These are phyloP conservation scores for Rutpela maculata DNA, from an alignment of 2,888 invertebrate species.

Conservation along the genomic window DNA sequence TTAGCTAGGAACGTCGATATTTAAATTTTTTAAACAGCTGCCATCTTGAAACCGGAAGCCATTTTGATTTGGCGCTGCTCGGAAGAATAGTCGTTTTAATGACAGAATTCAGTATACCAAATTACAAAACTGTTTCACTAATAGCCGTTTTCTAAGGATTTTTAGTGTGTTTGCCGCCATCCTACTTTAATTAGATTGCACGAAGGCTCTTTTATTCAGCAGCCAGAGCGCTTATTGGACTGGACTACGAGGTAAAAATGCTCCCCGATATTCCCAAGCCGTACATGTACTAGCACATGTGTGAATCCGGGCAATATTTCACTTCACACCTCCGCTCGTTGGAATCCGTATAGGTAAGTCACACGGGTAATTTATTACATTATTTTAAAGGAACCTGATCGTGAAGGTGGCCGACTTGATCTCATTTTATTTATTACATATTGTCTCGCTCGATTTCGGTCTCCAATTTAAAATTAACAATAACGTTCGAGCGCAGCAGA, in stretches of 20 bases:
- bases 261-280: slow-evolving; percentile 8
- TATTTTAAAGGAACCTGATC: slow-evolving; percentile 44
- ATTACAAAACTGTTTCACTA: too few relatives aligned
- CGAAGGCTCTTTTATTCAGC: too few relatives aligned
- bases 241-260: not conserved
- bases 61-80: too few relatives aligned
- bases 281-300: slow-evolving; percentile 22
- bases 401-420: slow-evolving; percentile 49
- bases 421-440: slow-evolving; percentile 51
- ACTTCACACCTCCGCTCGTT: slow-evolving; percentile 36
- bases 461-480: slow-evolving; percentile 45
- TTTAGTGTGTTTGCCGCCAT: too few relatives aligned
- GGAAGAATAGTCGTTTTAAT: too few relatives aligned
- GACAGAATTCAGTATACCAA: too few relatives aligned
- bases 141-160: too few relatives aligned
- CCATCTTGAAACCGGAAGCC: too few relatives aligned
- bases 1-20: too few relatives aligned
- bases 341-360: slow-evolving; percentile 47
- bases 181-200: too few relatives aligned
- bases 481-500: slow-evolving; percentile 33
- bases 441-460: slow-evolving; percentile 50
- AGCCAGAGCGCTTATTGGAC: too few relatives aligned
- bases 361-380: slow-evolving; percentile 48
- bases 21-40: too few relatives aligned
- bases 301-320: slow-evolving; percentile 34